Conservation (phyloP, 1,140 invertebrate genomes). For the Chelonus insularis region DNA sequence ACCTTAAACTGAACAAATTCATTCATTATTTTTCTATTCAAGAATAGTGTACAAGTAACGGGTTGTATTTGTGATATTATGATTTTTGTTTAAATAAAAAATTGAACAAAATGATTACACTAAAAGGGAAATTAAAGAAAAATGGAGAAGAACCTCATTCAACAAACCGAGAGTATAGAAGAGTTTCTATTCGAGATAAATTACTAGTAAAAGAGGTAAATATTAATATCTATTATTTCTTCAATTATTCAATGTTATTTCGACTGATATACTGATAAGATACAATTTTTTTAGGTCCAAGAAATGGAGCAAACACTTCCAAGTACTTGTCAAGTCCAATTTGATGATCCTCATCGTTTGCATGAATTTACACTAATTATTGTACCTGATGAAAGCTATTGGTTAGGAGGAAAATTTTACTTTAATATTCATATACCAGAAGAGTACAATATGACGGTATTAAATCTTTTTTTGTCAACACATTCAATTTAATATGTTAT, state of each 20-base stretch:
- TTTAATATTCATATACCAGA: constrained; percentile 87
- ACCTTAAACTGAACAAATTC: too few relatives aligned
- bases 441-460: constrained; percentile 94
- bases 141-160: constrained; percentile 58
- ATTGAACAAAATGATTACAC: constrained; percentile 70
- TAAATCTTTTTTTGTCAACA: constrained; percentile 19
- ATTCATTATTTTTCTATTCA: too few relatives aligned
- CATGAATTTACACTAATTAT: constrained; percentile 81
- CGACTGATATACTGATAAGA: too few relatives aligned
- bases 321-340: constrained; percentile 75
- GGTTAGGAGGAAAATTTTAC: constrained; percentile 82
- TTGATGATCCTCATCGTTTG: constrained; percentile 81
- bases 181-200: constrained; percentile 83
- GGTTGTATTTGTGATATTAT: too few relatives aligned
- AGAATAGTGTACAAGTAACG: too few relatives aligned
- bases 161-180: constrained; percentile 58
- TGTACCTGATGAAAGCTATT: constrained; percentile 86
- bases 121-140: constrained; percentile 79
- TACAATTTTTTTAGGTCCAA: constrained; percentile 68
- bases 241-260: constrained; percentile 15
- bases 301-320: constrained; percentile 89
- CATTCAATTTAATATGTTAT: too few relatives aligned
- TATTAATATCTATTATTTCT: constrained; percentile 8
- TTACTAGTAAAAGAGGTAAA: constrained; percentile 79
- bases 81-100: too few relatives aligned